phyloP scores from a whole-genome alignment of 2,113 vertebrate genomes.

The Istiophorus platypterus region DNA sequence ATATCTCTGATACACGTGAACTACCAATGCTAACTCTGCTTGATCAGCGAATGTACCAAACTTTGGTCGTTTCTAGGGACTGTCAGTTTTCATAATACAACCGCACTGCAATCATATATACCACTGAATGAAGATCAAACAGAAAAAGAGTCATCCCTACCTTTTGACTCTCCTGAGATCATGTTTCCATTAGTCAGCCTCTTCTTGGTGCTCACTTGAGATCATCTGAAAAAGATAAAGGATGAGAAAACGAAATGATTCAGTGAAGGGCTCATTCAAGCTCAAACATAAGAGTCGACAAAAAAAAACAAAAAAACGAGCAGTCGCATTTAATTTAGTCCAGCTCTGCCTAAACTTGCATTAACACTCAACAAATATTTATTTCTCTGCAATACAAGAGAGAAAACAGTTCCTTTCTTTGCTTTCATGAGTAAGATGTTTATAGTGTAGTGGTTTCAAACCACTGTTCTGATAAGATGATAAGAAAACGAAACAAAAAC shows the following conservation, averaged over 20 bases:
- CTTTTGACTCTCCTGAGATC: constrained; percentile 52
- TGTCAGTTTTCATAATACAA: constrained; percentile 34
- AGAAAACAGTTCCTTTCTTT: not conserved
- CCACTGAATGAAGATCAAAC: constrained; percentile 37
- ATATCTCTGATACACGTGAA: constrained; percentile 37
- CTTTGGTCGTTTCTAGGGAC: constrained; percentile 47
- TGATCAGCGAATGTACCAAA: constrained; percentile 22
- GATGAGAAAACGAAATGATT: constrained; percentile 43
- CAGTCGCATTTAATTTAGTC: constrained; percentile 39
- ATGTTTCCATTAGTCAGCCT: constrained; percentile 62
- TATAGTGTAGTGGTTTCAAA: not conserved
- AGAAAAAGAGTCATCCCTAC: constrained; percentile 61
- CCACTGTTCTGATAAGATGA: not conserved
- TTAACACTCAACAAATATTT: not conserved
- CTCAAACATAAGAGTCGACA: constrained; percentile 11
- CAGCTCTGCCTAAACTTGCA: constrained; percentile 36
- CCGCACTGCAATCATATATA: constrained; percentile 34
- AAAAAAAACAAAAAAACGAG: constrained; percentile 2
- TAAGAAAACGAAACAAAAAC: too few relatives aligned
- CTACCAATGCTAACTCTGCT: constrained; percentile 22
- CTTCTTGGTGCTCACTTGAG: constrained; percentile 44
- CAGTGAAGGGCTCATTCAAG: constrained; percentile 23
- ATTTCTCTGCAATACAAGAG: not conserved
- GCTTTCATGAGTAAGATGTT: constrained; percentile 3
- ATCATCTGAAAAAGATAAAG: constrained; percentile 70